Percentiles rank a stretch among this genome's conserved stretches.
Evolutionary conservation across 2,888 invertebrate species (phyloP).

Genomic region (Cataglyphis cursor): DNA sequence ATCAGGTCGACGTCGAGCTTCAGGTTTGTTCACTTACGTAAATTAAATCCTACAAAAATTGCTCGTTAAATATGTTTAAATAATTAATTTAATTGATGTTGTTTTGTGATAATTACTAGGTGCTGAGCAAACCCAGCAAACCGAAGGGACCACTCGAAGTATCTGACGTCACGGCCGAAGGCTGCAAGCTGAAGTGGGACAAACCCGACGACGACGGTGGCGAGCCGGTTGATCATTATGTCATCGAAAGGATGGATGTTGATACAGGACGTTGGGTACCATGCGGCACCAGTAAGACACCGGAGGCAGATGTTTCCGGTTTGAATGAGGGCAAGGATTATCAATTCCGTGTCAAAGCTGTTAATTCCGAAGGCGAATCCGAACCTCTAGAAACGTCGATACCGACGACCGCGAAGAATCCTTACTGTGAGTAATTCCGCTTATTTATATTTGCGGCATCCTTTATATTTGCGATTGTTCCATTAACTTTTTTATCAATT

Average conservation of each 20-base stretch:
- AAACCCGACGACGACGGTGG: slow-evolving; percentile 99
- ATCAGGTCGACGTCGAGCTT: slow-evolving; percentile 96
- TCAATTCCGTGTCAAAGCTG: slow-evolving; percentile 98
- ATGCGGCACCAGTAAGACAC: slow-evolving; percentile 93
- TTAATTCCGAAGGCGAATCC: slow-evolving; percentile 98
- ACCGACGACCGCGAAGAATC: slow-evolving; percentile 98
- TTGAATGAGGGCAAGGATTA: slow-evolving; percentile 99
- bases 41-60: background rate
- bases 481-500: background rate
- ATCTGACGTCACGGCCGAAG: slow-evolving; percentile 96
- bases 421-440: slow-evolving; percentile 90
- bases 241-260: slow-evolving; percentile 98
- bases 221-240: slow-evolving; percentile 96
- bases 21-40: slow-evolving; percentile 86
- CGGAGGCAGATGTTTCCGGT: slow-evolving; percentile 95
- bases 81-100: background rate
- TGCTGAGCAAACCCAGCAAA: slow-evolving; percentile 94
- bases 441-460: background rate
- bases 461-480: background rate
- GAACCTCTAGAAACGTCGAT: slow-evolving; percentile 97
- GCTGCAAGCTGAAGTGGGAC: slow-evolving; percentile 98
- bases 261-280: slow-evolving; percentile 98
- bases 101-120: slow-evolving; percentile 80
- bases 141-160: slow-evolving; percentile 98
- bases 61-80: background rate